Evolutionary conservation across 1,140 invertebrate species (phyloP).

Genomic region (Pseudomyrmex flavicornis): DNA sequence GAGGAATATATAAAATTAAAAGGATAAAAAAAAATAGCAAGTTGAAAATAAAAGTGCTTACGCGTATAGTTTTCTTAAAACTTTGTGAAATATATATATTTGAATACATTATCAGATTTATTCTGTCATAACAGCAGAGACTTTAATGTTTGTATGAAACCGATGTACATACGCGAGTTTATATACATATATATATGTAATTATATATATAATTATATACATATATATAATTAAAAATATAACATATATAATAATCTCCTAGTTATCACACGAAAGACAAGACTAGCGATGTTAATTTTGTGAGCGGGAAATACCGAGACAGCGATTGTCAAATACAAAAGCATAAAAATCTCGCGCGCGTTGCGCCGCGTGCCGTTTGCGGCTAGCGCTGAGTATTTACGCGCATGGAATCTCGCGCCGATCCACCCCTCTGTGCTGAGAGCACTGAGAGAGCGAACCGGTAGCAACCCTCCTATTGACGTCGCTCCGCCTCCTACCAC

Average conservation of each 20-base stretch:
- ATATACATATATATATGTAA: too few species aligned
- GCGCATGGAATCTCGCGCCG: conserved; percentile 80
- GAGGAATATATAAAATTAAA: not conserved
- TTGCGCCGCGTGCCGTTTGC: conserved; percentile 7
- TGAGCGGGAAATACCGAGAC: conserved; percentile 7
- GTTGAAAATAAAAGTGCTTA: not conserved
- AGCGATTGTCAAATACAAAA: conserved; percentile 25
- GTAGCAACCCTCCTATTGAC: conserved; percentile 82
- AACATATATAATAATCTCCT: not conserved
- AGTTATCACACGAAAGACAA: conserved; percentile 3
- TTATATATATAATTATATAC: not conserved
- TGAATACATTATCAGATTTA: not conserved
- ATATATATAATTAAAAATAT: conserved; percentile 34
- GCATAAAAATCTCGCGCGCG: conserved; percentile 49
- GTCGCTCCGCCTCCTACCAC: conserved; percentile 81
- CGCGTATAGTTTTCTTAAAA: not conserved
- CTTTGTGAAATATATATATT: not conserved
- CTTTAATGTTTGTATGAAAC: not conserved
- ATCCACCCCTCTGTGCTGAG: conserved; percentile 81
- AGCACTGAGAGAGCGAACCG: conserved; percentile 73
- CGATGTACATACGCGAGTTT: too few species aligned
- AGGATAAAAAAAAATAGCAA: not conserved
- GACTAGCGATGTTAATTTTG: conserved; percentile 32
- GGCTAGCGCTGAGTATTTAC: conserved; percentile 36
- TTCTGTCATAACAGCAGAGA: not conserved